A percentile compares a stretch with the other conserved stretches of the same genome.
Evolutionary conservation across 2,113 vertebrate species (phyloP).

Genomic region (Theropithecus gelada): DNA sequence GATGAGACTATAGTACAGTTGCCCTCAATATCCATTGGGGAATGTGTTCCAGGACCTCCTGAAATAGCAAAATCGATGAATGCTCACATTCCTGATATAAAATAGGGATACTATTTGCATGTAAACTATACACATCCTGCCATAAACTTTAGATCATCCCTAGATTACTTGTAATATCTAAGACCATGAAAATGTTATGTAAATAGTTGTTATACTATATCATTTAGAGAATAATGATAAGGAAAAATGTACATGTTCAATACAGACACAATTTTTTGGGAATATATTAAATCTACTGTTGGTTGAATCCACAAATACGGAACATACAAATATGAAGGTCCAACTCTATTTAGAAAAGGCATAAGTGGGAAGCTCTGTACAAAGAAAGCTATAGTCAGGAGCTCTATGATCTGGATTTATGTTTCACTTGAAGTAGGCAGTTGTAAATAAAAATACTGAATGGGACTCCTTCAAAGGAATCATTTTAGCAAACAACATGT

Average conservation of each 20-base stretch:
- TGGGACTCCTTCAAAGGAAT: not conserved
- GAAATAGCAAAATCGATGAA: not conserved
- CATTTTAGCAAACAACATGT: not conserved
- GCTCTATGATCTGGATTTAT: not conserved
- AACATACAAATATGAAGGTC: not conserved
- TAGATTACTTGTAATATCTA: not conserved
- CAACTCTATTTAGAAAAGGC: not conserved
- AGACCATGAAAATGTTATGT: not conserved
- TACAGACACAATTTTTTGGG: not conserved
- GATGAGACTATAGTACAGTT: not conserved
- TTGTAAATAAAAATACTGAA: not conserved
- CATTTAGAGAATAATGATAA: not conserved
- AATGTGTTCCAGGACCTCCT: not conserved
- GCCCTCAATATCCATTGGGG: not conserved
- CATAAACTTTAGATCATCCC: not conserved
- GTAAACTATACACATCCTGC: not conserved
- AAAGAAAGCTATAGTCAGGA: not conserved
- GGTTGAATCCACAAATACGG: not conserved
- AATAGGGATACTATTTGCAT: not conserved
- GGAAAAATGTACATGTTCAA: not conserved
- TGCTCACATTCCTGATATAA: not conserved
- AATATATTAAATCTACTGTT: not conserved
- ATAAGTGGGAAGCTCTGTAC: not conserved
- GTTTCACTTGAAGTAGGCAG: not conserved
- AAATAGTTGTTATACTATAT: not conserved